These are phyloP conservation scores for Pomacea maculata DNA, from an alignment of 1,140 invertebrate species.

Conservation along the genomic window DNA sequence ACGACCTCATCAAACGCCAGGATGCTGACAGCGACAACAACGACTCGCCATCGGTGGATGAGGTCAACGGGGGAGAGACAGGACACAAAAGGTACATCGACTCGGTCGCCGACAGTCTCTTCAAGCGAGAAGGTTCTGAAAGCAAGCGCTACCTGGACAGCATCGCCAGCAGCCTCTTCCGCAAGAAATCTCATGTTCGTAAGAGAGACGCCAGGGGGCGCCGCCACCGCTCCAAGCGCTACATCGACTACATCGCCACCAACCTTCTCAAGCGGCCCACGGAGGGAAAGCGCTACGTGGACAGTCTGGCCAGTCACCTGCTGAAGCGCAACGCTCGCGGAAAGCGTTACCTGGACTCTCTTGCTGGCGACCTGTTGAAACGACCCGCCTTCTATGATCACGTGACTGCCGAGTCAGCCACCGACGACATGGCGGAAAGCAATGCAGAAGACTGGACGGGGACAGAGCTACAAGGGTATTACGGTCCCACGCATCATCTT, in stretches of 20 bases:
- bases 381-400: neutral
- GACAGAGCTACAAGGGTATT: no score
- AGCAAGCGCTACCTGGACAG: neutral
- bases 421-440: no score
- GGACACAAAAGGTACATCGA: conserved; percentile 5
- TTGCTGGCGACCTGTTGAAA: conserved; percentile 1
- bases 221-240: neutral
- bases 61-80: neutral
- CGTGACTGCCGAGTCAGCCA: no score
- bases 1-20: neutral
- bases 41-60: neutral
- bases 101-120: neutral
- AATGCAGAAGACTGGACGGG: no score
- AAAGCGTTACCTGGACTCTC: conserved; percentile 7
- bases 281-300: neutral
- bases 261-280: conserved; percentile 8
- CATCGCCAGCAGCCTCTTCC: no score
- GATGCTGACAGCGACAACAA: neutral
- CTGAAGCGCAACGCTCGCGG: neutral
- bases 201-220: no score
- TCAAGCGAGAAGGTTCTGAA: neutral
- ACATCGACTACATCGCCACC: conserved; percentile 16
- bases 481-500: neutral
- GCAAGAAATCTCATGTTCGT: no score
- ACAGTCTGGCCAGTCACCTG: neutral